Conservation (phyloP, 2,797 vertebrate genomes). For the Ctenopoma multispine region DNA sequence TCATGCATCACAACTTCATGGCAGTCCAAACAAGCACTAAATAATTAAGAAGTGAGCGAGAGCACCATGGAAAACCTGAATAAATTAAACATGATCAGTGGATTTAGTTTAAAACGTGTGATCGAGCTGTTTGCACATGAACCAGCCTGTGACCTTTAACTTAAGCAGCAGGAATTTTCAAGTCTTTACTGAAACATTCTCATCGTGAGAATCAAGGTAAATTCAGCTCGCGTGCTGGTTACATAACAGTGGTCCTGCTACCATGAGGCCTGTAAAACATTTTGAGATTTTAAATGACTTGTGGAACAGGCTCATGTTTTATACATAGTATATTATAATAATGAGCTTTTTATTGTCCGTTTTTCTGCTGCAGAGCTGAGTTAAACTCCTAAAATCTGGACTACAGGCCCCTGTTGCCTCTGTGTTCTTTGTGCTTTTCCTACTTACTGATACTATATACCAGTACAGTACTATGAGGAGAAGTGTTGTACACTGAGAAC, state of each 20-base stretch:
- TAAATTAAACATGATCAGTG: not conserved
- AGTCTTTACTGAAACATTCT: not conserved
- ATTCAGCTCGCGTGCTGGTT: constrained; percentile 34
- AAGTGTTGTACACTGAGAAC: no score
- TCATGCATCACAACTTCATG: not conserved
- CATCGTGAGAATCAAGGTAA: not conserved
- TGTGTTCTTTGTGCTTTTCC: not conserved
- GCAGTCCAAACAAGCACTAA: not conserved
- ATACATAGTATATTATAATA: no score
- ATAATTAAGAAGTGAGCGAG: not conserved
- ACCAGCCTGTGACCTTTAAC: not conserved
- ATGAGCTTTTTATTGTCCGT: not conserved
- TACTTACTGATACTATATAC: no score
- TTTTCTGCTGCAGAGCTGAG: no score
- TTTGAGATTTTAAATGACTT: not conserved
- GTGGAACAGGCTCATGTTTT: no score
- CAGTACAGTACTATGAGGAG: no score
- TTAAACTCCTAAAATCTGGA: not conserved
- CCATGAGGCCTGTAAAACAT: constrained; percentile 35
- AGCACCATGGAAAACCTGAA: not conserved
- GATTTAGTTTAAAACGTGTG: not conserved
- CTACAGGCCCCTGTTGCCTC: not conserved
- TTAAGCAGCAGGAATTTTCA: not conserved
- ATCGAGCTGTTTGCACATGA: not conserved
- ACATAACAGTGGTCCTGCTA: constrained; percentile 15